Evolutionary conservation across 2,797 vertebrate species (phyloP), one percentile per base, ranked within the genome.

Genomic region (Bovichtus diacanthus): DNA sequence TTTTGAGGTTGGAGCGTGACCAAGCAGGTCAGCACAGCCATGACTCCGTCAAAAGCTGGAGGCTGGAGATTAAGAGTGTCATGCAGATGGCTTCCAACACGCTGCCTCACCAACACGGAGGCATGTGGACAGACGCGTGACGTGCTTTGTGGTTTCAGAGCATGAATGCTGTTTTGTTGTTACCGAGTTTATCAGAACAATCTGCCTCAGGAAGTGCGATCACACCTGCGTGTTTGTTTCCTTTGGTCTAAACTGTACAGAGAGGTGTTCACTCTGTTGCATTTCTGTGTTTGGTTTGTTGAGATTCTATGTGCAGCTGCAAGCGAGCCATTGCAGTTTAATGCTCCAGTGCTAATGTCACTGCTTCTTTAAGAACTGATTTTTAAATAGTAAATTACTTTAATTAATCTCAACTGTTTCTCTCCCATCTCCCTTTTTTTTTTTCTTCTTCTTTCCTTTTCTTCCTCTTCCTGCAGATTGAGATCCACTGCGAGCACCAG

Each of bases 401-500:
- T 4, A 21, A 10, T 59, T 46, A 18, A 36, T 56, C 19, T 23
- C 0, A 55, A 1, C 9, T 36, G 10, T 65, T 16, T 27, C 25
- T 9, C 59, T 41, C 88, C 75, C n/a, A n/a, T 19, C 29, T 53
- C 56, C 16, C 0, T 53, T 6, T 43, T 4, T n/a, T n/a, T n/a
- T 53, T 16, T 53, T 47, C 21, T 34, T 27, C 15, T 10, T 13
- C 38, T 8, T 34, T 8, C 31, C 31, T 47, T 21, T 36, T 29
- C 15, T 10, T 13, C 34, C 47, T 9, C 16, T 64, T 87, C 78
- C 41, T 93, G 7, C 76, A 99, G 98, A 96, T 99, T 78, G 98
- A 99, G 95, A 98, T 99, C 90, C 97, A 98, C 90, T 99, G 98
- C 5, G 98, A 99, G 90, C 98, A 99, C 93, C 97, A 97, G 76